Conservation (phyloP, 2,888 invertebrate genomes). For the Acanthococcus lagerstroemiae region DNA sequence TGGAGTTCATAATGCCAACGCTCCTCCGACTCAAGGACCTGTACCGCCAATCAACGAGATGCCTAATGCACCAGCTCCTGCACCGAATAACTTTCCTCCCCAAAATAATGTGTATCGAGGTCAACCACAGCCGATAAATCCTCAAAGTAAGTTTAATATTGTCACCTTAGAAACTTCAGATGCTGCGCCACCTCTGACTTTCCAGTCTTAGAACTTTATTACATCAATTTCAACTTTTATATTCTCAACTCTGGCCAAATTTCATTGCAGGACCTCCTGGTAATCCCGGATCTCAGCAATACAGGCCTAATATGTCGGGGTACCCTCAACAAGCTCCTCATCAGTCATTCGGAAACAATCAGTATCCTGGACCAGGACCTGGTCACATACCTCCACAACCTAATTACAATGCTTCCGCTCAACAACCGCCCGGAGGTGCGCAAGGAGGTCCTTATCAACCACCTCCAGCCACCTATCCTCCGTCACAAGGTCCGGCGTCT, state of each 20-base stretch:
- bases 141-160: constrained; percentile 32
- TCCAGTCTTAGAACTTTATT: no score
- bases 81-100: constrained; percentile 19
- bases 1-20: constrained; percentile 20
- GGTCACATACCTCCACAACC: constrained; percentile 21
- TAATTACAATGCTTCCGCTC: constrained; percentile 18
- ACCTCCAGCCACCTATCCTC: constrained; percentile 21
- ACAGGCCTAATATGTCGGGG: constrained; percentile 47
- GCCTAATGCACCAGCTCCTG: constrained; percentile 12
- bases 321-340: constrained; percentile 59
- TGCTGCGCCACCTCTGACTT: no score
- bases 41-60: constrained; percentile 26
- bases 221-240: no score
- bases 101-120: constrained; percentile 15
- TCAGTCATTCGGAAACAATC: constrained; percentile 49
- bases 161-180: no score
- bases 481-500: constrained; percentile 6
- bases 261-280: constrained; percentile 27
- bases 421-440: constrained; percentile 19
- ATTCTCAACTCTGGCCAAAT: no score
- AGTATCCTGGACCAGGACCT: constrained; percentile 45
- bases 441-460: constrained; percentile 30
- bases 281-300: constrained; percentile 45
- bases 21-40: constrained; percentile 16
- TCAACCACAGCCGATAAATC: constrained; percentile 35